Evolutionary conservation across 2,888 invertebrate genomes (phyloP).

Genomic region (Eubasilissa splendida): DNA sequence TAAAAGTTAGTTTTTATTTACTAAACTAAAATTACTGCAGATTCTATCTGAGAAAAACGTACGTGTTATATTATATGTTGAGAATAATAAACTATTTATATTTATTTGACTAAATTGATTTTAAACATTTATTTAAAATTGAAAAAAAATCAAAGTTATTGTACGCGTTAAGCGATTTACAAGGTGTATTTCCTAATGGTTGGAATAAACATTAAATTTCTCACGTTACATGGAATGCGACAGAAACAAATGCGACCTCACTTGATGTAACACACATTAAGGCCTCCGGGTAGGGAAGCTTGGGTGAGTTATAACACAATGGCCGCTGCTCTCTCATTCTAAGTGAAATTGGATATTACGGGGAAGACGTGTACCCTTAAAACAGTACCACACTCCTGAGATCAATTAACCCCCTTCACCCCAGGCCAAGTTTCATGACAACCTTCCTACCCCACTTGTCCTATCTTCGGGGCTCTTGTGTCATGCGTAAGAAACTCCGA

Average conservation of each 20-base stretch:
- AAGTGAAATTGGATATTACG: conserved; percentile 56
- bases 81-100: too few species aligned
- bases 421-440: conserved; percentile 51
- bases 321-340: conserved; percentile 55
- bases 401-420: conserved; percentile 57
- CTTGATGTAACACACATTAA: conserved; percentile 45
- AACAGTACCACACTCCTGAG: conserved; percentile 57
- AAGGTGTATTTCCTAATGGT: conserved; percentile 31
- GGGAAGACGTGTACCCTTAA: conserved; percentile 52
- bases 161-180: conserved; percentile 9
- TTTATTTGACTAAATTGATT: too few species aligned
- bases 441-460: conserved; percentile 37
- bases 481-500: conserved; percentile 11
- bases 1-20: too few species aligned
- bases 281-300: conserved; percentile 13
- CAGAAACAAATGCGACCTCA: conserved; percentile 47
- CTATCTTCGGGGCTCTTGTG: conserved; percentile 12
- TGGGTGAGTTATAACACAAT: conserved; percentile 45
- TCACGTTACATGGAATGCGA: conserved; percentile 48
- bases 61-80: too few species aligned
- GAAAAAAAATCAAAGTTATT: not conserved
- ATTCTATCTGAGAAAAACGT: too few species aligned
- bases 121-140: too few species aligned
- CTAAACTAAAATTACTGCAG: too few species aligned
- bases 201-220: conserved; percentile 43